Percentiles rank a stretch among this genome's conserved stretches.
Conservation (phyloP, 1,140 invertebrate species). For the Caenorhabditis elegans region WBcel235 BX284606.5:4698001-4698500, state of each 20-base stretch:
- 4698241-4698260: too few species aligned
- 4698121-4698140: conserved; percentile 88
- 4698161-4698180: conserved; percentile 97
- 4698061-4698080: conserved; percentile 89
- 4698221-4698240: neutral
- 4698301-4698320: conserved; percentile 83
- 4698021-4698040: conserved; percentile 12
- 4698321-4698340: conserved; percentile 58
- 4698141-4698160: conserved; percentile 85
- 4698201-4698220: conserved; percentile 61
- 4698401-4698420: neutral
- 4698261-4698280: conserved; percentile 81
- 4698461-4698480: neutral
- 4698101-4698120: conserved; percentile 86
- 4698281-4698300: conserved; percentile 90
- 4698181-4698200: conserved; percentile 76
- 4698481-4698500: neutral
- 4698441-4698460: neutral
- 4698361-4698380: conserved; percentile 59
- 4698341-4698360: conserved; percentile 59
- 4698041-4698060: conserved; percentile 68
- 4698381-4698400: conserved; percentile 52
- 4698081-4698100: conserved; percentile 89
- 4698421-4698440: too few species aligned
- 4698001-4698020: conserved; percentile 61